Base-by-base conservation (phyloP, 2,113 vertebrate genomes). In the Octodon degus region DNA sequence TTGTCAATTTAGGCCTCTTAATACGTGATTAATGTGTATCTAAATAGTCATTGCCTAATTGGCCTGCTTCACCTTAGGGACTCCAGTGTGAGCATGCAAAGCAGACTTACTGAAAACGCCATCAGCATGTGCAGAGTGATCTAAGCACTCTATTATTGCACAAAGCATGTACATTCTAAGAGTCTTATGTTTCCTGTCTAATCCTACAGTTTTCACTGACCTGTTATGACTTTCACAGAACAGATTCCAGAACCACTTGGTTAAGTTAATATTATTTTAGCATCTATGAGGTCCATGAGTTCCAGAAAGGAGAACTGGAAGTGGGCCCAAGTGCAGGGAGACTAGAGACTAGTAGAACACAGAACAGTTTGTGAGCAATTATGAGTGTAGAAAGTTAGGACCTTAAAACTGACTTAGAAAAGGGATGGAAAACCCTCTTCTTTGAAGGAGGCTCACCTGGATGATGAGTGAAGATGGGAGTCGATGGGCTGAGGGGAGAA, bases 1-100 rank as follows among this genome's bases (percentile, higher is more conserved):
- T 93, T 19, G 84, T 97, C 83, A 68, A 7, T 50, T 89, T 96
- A 89, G 76, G 37, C 60, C 80, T 92, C 67, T 63, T 89, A 84
- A 81, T 93, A 80, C 91, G 81, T 93, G 83, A 94, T 96, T 96
- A 74, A 96, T 96, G 79, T 91, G n/a, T 91, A 62, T 96, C 94
- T 95, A 87, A 74, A 77, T 47, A 96, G 88, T 20, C 93, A 79
- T 32, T 85, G 94, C 79, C 25, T 97, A 82, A 85, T 95, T 6
- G 0, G 70, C 76, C 76, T 53, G 85, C 70, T 92, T 96, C 92
- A 85, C 93, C 92, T 96, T 83, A 65, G 96, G 86, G 91, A 96
- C 16, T 5, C 67, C 14, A 32, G 17, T 79, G 60, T 81, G 60
- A 93, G 53, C 17, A 68, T 58, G 55, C 60, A 95, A 83, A 93